Evolutionary conservation across 2,888 invertebrate species (phyloP).

Genomic region (Athalia rosae): DNA sequence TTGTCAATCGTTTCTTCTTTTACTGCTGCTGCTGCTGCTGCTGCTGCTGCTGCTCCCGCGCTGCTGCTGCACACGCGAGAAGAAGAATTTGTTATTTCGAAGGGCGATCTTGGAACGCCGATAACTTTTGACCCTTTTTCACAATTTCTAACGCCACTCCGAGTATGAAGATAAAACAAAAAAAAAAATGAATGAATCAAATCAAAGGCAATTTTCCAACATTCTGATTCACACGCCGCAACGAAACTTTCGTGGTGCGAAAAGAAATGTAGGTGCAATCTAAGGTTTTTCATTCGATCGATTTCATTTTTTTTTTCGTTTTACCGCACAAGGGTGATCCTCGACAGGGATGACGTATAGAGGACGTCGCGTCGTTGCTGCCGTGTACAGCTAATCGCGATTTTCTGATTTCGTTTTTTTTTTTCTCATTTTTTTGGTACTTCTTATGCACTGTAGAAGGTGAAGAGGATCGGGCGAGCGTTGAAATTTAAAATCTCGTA

Average conservation of each 20-base stretch:
- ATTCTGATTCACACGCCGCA: too few relatives aligned
- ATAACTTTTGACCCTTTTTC: conserved; percentile 40
- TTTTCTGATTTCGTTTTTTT: too few relatives aligned
- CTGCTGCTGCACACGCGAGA: background rate
- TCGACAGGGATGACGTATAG: conserved; percentile 25
- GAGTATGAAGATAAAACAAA: conserved; percentile 29
- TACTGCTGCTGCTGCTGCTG: too few relatives aligned
- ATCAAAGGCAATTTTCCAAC: too few relatives aligned
- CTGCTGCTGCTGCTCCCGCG: too few relatives aligned
- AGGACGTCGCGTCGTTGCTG: conserved; percentile 4
- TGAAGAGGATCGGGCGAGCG: conserved; percentile 10
- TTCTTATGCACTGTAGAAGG: too few relatives aligned
- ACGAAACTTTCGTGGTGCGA: background rate
- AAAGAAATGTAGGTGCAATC: background rate
- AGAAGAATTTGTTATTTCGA: conserved; percentile 36
- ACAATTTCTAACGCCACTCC: conserved; percentile 32
- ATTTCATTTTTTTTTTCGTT: background rate
- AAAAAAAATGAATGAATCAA: background rate
- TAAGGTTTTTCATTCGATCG: background rate
- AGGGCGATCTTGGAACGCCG: conserved; percentile 20
- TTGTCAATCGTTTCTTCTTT: conserved; percentile 4
- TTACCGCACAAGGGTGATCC: background rate
- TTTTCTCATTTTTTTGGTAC: too few relatives aligned
- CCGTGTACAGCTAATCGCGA: too few relatives aligned
- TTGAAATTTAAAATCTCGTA: conserved; percentile 42